phyloP scores from a whole-genome alignment of 2,888 invertebrate species.

The Drosophila yooni region DNA sequence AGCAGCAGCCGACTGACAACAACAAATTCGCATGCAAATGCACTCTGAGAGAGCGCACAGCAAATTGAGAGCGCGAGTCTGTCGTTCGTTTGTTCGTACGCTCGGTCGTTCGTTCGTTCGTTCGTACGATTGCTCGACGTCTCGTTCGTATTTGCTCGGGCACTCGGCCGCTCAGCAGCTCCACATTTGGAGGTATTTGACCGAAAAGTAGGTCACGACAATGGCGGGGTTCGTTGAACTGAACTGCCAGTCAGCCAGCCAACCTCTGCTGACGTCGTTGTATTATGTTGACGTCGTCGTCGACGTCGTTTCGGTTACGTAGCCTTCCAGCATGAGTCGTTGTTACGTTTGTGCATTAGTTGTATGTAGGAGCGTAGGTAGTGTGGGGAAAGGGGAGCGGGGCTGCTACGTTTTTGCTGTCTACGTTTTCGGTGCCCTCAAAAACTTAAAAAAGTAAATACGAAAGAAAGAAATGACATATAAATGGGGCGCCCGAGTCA shows the following conservation, averaged over 20 bases:
- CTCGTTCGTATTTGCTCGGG: conserved; percentile 40
- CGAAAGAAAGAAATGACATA: conserved; percentile 24
- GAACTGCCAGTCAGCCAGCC: conserved; percentile 68
- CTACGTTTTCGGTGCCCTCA: conserved; percentile 68
- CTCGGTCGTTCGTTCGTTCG: conserved; percentile 10
- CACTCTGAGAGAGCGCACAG: conserved; percentile 44
- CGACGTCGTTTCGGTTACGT: conserved; percentile 75
- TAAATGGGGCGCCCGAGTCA: conserved; percentile 24
- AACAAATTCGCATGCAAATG: conserved; percentile 73
- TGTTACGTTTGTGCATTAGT: conserved; percentile 11
- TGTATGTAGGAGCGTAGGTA: conserved; percentile 17
- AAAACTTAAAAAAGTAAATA: conserved; percentile 43
- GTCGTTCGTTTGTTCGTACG: conserved; percentile 17
- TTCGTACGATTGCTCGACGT: conserved; percentile 13
- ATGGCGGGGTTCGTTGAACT: conserved; percentile 85
- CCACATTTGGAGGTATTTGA: conserved; percentile 85
- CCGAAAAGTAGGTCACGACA: conserved; percentile 86
- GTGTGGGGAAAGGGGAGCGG: neutral
- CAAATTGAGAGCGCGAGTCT: conserved; percentile 48
- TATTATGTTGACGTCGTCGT: conserved; percentile 69
- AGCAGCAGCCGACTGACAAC: conserved; percentile 27
- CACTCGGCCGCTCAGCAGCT: conserved; percentile 74
- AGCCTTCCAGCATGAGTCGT: conserved; percentile 64
- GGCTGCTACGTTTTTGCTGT: conserved; percentile 29
- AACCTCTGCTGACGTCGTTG: conserved; percentile 66